phyloP scores from a whole-genome alignment of 2,797 vertebrate genomes.

The Myiothlypis chrysogaster region DNA sequence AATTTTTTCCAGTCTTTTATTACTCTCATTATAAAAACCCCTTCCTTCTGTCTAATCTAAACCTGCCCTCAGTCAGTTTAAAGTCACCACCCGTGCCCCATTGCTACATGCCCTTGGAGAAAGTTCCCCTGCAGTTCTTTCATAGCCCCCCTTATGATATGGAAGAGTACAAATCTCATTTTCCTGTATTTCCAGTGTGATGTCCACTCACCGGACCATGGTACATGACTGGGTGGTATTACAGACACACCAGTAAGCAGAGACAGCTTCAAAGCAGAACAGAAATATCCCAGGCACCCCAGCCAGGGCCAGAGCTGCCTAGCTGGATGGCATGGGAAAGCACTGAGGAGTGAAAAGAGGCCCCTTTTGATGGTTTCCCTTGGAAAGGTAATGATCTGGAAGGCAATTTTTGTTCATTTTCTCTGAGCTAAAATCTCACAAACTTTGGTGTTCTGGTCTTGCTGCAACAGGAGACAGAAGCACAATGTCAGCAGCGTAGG shows the following conservation, averaged over 20 bases:
- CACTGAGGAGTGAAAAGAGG: not conserved
- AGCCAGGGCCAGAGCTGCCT: not conserved
- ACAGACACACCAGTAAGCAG: not conserved
- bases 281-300: not conserved
- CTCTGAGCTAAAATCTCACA: not conserved
- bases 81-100: not conserved
- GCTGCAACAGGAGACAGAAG: not conserved
- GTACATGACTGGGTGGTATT: not conserved
- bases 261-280: not conserved
- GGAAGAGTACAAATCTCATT: not conserved
- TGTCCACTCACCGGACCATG: not conserved
- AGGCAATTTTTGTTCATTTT: not conserved
- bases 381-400: not conserved
- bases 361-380: not conserved
- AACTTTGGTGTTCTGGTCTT: not conserved
- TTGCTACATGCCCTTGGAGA: not conserved
- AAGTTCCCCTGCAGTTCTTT: not conserved
- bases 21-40: not conserved
- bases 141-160: accelerated
- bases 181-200: not conserved
- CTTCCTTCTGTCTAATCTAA: not conserved
- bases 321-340: not conserved
- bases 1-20: not conserved
- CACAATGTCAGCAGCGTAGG: not conserved
- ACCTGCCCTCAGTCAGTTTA: not conserved